phyloP scores from a whole-genome alignment of 2,888 invertebrate genomes.

The Bugulina stolonifera region DNA sequence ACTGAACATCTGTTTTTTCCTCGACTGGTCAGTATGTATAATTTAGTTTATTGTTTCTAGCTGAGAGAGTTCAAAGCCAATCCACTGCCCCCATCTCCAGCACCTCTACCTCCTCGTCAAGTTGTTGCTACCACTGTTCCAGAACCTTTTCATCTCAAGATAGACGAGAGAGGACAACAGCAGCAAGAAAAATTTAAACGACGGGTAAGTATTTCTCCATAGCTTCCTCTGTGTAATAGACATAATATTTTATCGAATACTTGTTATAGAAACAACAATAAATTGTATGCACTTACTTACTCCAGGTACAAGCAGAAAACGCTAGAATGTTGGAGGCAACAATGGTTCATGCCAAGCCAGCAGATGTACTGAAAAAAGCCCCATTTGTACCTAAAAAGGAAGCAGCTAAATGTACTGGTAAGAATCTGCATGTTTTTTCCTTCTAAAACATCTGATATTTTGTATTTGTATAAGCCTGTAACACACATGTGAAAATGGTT shows the following conservation, averaged over 20 bases:
- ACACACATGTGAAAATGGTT: too few species aligned
- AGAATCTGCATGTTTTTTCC: too few species aligned
- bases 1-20: too few species aligned
- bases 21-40: too few species aligned
- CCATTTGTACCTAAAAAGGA: constrained; percentile 21
- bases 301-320: neutral
- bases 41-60: neutral
- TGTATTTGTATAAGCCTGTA: too few species aligned
- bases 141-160: constrained; percentile 13
- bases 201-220: constrained; percentile 10
- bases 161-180: constrained; percentile 5
- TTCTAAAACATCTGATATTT: too few species aligned
- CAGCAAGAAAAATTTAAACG: constrained; percentile 9
- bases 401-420: neutral
- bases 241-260: too few species aligned
- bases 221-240: too few species aligned
- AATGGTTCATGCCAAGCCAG: neutral
- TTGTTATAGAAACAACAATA: too few species aligned
- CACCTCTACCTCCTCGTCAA: neutral
- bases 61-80: constrained; percentile 19
- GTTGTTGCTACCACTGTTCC: neutral
- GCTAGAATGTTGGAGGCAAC: neutral
- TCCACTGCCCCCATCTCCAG: constrained; percentile 23
- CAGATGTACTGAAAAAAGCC: constrained; percentile 13
- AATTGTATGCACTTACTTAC: too few species aligned